A percentile compares a stretch with the other conserved stretches of the same genome.
Evolutionary conservation across 37 sponge, comb jelly and placozoan genomes (phyloP).

Genomic region (Eunapius fragilis): DNA sequence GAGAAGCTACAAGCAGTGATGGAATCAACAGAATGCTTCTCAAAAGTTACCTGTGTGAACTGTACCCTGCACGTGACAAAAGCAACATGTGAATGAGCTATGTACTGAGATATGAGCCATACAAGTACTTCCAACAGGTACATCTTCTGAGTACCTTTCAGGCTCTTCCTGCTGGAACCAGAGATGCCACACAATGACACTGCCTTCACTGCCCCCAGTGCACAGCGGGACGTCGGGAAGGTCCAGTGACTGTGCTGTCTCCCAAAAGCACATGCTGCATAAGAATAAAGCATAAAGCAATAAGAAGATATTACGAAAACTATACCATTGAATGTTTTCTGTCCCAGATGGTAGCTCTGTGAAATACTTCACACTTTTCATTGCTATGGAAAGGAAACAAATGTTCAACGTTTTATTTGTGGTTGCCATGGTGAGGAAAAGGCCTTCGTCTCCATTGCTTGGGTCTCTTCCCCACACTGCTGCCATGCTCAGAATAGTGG

Average conservation of each 20-base stretch:
- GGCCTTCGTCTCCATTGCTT: background rate
- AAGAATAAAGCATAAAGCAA: background rate
- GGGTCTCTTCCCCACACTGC: background rate
- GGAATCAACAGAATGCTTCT: background rate
- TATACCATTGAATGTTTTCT: background rate
- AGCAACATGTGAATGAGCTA: background rate
- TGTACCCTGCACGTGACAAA: background rate
- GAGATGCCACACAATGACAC: background rate
- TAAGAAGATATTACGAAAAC: background rate
- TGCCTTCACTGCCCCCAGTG: background rate
- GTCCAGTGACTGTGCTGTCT: background rate
- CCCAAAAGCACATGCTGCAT: background rate
- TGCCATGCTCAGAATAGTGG: background rate
- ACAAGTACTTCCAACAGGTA: no score
- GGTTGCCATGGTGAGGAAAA: background rate
- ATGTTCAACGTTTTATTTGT: background rate
- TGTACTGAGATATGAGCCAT: background rate
- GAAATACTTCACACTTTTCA: background rate
- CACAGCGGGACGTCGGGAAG: background rate
- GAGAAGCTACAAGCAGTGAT: constrained; percentile 31
- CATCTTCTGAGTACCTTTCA: background rate
- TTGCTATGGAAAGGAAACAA: background rate
- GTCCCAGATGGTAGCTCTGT: background rate
- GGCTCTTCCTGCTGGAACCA: background rate
- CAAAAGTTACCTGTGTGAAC: no score